These are phyloP conservation scores for Tholera decimalis DNA, from an alignment of 2,888 invertebrate species.

Conservation along the genomic window DNA sequence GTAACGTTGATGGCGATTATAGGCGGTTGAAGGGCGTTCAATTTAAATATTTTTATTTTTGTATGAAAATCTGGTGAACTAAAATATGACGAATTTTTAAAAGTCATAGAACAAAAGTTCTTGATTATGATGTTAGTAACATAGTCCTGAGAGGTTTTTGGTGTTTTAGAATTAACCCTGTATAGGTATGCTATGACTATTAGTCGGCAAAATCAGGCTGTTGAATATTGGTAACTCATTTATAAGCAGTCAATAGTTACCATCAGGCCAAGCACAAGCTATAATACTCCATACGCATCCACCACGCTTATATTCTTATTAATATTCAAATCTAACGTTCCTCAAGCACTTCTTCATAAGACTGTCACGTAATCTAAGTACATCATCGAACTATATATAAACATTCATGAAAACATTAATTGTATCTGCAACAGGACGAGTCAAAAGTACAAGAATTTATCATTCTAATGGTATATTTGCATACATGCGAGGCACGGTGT, in stretches of 20 bases:
- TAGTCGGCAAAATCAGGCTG: too few species aligned
- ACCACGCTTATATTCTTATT: neutral
- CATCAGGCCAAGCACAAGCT: neutral
- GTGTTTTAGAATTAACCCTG: too few species aligned
- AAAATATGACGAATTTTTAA: too few species aligned
- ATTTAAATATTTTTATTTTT: too few species aligned
- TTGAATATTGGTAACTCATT: neutral
- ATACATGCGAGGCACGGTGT: slow-evolving; percentile 54
- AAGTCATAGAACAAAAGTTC: too few species aligned
- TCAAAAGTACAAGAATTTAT: slow-evolving; percentile 43
- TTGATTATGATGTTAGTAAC: too few species aligned
- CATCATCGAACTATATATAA: slow-evolving; percentile 31
- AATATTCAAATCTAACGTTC: neutral
- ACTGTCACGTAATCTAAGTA: slow-evolving; percentile 23
- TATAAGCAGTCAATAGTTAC: neutral
- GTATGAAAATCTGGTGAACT: too few species aligned
- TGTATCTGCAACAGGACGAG: slow-evolving; percentile 32
- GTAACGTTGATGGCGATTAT: too few species aligned
- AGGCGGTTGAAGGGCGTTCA: too few species aligned
- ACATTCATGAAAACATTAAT: slow-evolving; percentile 50
- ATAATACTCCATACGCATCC: slow-evolving; percentile 3
- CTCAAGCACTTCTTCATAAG: slow-evolving; percentile 19
- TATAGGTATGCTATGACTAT: too few species aligned
- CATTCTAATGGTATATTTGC: slow-evolving; percentile 60
- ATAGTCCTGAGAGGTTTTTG: too few species aligned